Evolutionary conservation across 2,797 vertebrate genomes (phyloP), one percentile per base, ranked within the genome.

Genomic region (Cirrhinus mrigala): DNA sequence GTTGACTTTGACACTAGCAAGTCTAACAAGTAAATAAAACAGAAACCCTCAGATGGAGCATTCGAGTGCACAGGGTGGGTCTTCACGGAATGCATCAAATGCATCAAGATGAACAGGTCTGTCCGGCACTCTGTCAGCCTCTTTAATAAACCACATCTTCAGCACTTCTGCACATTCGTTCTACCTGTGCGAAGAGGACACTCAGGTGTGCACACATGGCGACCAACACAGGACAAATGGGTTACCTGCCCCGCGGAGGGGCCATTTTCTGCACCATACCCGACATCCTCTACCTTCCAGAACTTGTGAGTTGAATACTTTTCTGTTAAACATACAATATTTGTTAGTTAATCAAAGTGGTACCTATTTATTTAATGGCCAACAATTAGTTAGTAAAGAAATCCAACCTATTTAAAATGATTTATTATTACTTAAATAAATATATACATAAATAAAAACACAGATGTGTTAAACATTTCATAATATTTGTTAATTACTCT

Each of bases 241-340:
- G 87, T 4, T 92, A 88, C 78, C 90, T 97, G n/a, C 96, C 97
- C 81, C 94, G 91, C 1, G 97, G 96, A 64, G 4, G 90, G 11
- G 86, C 92, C 0, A 94, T 97, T 60, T 96, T 95, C 58, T 84
- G 75, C 2, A 94, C 94, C 46, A 90, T 97, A 56, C 97, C 97
- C 0, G 96, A 97, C 89, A 86, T 96, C 79, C 92, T 97, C 12
- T 96, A 95, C 90, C 29, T 96, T 68, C 94, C 95, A 0, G 97
- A 97, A 69, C 95, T 97, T 90, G 97, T 97, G 89, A 96, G 96
- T 94, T 56, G 4, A 52, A 56, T n/a, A n/a, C 20, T 71, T 2
- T 15, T 16, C 22, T 48, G 44, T 73, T 48, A 74, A 74, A 50
- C 11, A 44, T 27, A 16, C 2, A 27, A 16, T 27, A 24, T 46